A percentile compares a stretch with the other conserved stretches of the same genome.
These are phyloP conservation scores for Podiceps cristatus DNA, from an alignment of 2,113 vertebrate species.

Conservation along the genomic window DNA sequence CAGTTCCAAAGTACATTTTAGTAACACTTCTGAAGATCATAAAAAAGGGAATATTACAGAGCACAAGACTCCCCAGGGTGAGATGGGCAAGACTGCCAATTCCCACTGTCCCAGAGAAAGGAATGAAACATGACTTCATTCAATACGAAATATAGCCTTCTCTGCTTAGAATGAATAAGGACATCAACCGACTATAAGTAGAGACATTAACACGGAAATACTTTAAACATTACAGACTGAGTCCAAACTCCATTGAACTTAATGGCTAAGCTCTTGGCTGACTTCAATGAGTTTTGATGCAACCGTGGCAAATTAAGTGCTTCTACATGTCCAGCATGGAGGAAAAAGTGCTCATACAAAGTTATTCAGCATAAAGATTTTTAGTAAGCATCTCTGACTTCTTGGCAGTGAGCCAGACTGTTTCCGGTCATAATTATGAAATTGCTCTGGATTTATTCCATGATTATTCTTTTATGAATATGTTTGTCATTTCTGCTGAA, in stretches of 20 bases:
- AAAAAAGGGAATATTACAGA: not conserved
- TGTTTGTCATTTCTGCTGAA: constrained; percentile 10
- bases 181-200: not conserved
- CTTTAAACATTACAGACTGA: not conserved
- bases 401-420: not conserved
- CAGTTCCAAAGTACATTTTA: not conserved
- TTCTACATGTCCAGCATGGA: not conserved
- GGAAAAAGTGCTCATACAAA: not conserved
- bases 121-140: not conserved
- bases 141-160: not conserved
- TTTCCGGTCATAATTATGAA: not conserved
- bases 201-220: not conserved
- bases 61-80: not conserved
- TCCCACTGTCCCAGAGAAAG: not conserved
- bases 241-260: not conserved
- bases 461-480: not conserved
- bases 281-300: not conserved
- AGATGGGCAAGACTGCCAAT: not conserved
- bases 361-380: not conserved
- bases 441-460: constrained; percentile 8
- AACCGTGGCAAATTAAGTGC: not conserved
- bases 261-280: not conserved
- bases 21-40: not conserved
- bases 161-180: not conserved
- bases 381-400: constrained; percentile 34